These are phyloP conservation scores for Sebastes dallii DNA, from an alignment of 2,797 vertebrate species.

Conservation along the genomic window DNA sequence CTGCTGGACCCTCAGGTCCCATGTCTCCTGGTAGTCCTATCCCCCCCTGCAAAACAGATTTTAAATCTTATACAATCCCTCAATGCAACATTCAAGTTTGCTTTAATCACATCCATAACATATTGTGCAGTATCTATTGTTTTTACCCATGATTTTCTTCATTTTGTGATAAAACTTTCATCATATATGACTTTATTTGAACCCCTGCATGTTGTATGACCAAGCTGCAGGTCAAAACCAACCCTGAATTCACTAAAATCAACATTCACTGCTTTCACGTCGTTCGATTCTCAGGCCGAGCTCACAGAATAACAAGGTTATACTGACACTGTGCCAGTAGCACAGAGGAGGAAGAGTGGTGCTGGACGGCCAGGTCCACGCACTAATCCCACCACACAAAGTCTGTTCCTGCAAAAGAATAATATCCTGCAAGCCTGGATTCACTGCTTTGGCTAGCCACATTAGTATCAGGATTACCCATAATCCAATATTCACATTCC, in stretches of 20 bases:
- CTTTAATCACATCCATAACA: not conserved
- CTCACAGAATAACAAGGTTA: slow-evolving; percentile 55
- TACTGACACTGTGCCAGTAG: slow-evolving; percentile 63
- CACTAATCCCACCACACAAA: slow-evolving; percentile 80
- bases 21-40: slow-evolving; percentile 84
- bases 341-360: slow-evolving; percentile 59
- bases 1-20: slow-evolving; percentile 84
- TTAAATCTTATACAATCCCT: not conserved
- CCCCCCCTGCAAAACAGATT: slow-evolving; percentile 79
- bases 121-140: not conserved
- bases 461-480: slow-evolving; percentile 77
- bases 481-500: slow-evolving; percentile 85
- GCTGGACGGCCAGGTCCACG: slow-evolving; percentile 58
- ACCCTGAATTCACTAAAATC: slow-evolving; percentile 17
- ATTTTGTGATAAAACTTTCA: not conserved
- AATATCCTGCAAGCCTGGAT: slow-evolving; percentile 81
- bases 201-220: not conserved
- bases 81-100: not conserved
- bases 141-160: not conserved
- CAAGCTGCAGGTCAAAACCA: slow-evolving; percentile 8
- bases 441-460: slow-evolving; percentile 70
- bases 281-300: slow-evolving; percentile 54
- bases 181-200: not conserved
- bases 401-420: slow-evolving; percentile 78
- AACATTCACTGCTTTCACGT: slow-evolving; percentile 53